Evolutionary conservation across 37 sponge, comb jelly and placozoan genomes (phyloP).

Genomic region (Haliclona indistincta): DNA sequence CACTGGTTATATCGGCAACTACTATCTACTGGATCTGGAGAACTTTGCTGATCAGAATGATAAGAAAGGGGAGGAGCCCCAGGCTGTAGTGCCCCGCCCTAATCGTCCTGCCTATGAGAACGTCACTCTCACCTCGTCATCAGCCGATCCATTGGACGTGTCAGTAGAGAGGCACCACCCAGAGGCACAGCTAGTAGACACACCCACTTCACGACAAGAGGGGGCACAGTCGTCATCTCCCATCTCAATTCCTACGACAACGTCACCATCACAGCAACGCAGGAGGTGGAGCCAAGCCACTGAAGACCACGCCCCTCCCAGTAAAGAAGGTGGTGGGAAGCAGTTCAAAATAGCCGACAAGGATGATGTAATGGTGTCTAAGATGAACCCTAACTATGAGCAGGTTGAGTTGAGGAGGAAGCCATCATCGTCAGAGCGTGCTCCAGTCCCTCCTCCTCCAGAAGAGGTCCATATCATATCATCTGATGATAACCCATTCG

Average conservation of each 20-base stretch:
- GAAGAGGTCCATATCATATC: background rate
- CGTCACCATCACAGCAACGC: background rate
- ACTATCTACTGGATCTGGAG: constrained; percentile 53
- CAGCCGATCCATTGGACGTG: no score
- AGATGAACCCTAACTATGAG: background rate
- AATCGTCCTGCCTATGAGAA: constrained; percentile 3
- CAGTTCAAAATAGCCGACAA: background rate
- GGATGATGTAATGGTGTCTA: background rate
- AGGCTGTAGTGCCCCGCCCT: background rate
- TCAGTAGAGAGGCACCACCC: no score
- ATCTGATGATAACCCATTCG: constrained; percentile 20
- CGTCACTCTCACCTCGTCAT: no score
- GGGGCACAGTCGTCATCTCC: background rate
- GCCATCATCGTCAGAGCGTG: background rate
- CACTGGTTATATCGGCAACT: constrained; percentile 32
- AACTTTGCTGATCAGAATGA: constrained; percentile 22
- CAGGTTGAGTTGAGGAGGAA: background rate
- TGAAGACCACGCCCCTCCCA: background rate
- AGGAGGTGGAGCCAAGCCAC: background rate
- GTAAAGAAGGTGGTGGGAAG: background rate
- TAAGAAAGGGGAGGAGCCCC: background rate
- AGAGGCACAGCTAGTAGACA: background rate
- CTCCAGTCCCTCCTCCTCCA: background rate
- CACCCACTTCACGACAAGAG: background rate
- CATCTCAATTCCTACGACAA: background rate